Evolutionary conservation across 2,888 invertebrate species (phyloP).

Genomic region (Furcula furcula): DNA sequence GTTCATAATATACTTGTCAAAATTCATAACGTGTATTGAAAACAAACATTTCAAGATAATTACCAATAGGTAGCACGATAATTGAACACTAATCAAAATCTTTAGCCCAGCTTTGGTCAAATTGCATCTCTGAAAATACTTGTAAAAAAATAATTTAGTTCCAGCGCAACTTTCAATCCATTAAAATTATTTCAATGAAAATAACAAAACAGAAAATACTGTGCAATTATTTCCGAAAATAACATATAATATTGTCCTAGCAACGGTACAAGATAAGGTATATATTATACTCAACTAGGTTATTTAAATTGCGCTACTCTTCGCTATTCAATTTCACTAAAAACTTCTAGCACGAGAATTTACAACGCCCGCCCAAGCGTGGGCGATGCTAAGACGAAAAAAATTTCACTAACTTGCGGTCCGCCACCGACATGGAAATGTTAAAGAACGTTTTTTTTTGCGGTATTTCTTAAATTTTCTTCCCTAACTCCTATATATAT

Average conservation of each 20-base stretch:
- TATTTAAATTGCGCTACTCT: conserved; percentile 75
- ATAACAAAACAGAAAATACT: conserved; percentile 51
- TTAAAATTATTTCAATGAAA: conserved; percentile 46
- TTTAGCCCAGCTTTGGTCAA: too few species aligned
- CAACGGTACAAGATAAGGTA: conserved; percentile 71
- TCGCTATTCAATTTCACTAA: conserved; percentile 75
- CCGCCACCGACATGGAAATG: conserved; percentile 58
- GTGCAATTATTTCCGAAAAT: conserved; percentile 65
- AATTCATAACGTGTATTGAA: too few species aligned
- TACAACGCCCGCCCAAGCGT: conserved; percentile 44
- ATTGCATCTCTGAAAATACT: conserved; percentile 19
- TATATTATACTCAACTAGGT: conserved; percentile 74
- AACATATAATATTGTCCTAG: conserved; percentile 72
- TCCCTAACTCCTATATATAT: conserved; percentile 69
- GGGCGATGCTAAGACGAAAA: conserved; percentile 51
- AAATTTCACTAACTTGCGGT: conserved; percentile 52
- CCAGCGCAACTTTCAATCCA: conserved; percentile 47
- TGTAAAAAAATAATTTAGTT: conserved; percentile 66
- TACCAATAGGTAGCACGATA: too few species aligned
- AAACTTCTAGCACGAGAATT: conserved; percentile 59
- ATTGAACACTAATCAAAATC: too few species aligned
- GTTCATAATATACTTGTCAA: too few species aligned
- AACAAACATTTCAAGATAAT: too few species aligned
- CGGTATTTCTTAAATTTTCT: conserved; percentile 52
- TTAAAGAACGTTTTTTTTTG: conserved; percentile 63